Evolutionary conservation across 2,113 vertebrate species (phyloP), one percentile per base, ranked within the genome.

Genomic region (Columba janthina): DNA sequence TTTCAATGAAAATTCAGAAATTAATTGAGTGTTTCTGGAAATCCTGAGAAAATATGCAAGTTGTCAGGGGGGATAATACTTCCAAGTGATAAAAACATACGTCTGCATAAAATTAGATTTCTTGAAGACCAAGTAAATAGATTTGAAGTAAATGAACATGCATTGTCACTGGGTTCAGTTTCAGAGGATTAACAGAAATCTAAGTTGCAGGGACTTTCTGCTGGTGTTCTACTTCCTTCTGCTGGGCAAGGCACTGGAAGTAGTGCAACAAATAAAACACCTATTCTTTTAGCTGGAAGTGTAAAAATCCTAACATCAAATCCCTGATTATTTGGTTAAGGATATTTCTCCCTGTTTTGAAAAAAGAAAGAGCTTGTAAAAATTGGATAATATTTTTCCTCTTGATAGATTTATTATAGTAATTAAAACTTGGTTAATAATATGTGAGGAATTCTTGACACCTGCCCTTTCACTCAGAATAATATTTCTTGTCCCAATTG

Each of bases 381-480:
- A 71, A 73, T 85, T 5, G 0, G 0, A 25, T 6, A 11, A n/a
- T 64, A 70, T 79, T 89, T 89, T 77, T 48, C 36, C 3, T 81
- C 21, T 34, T 69, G 42, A 32, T 61, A 67, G 85, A 81, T 97
- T 96, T 95, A 92, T 85, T 81, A 38, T 34, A 57, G 58, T 56
- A 75, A 93, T 93, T 95, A 75, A 92, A 93, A 60, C 12, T 81
- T 80, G 66, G 21, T 46, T 88, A 85, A 66, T 83, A 84, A 74
- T 70, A 87, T 25, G 32, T 28, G 90, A 94, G 36, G 31, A 87
- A 66, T 89, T 79, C 65, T 85, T 95, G 65, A 79, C 50, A 72
- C 16, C 34, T 95, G 61, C 72, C 34, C 56, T 90, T 86, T 95
- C 51, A 85, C 62, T 91, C 58, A 53, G 34, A 89, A 54, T 79